Conservation (phyloP, 2,113 vertebrate species). For the Numenius arquata region DNA sequence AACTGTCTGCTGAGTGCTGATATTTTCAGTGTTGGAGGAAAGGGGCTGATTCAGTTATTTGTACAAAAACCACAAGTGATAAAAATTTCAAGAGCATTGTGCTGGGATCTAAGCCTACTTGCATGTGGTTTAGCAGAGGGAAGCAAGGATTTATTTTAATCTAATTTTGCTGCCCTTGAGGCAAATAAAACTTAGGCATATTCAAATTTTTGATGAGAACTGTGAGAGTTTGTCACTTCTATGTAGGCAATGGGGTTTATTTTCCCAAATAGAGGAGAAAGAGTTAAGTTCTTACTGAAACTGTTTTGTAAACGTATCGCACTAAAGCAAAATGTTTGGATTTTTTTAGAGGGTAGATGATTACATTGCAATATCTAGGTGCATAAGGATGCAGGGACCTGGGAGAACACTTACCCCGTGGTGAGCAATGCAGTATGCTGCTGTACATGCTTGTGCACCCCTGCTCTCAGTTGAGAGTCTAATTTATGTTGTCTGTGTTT, state of each 20-base stretch:
- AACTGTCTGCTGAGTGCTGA: neutral
- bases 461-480: neutral
- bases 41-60: neutral
- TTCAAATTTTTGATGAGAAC: neutral
- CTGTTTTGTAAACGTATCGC: neutral
- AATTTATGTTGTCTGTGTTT: neutral
- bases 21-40: neutral
- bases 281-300: neutral
- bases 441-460: rapidly evolving
- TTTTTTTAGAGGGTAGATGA: neutral
- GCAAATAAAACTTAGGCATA: neutral
- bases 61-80: neutral
- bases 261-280: neutral
- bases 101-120: neutral
- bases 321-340: neutral
- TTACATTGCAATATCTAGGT: no score
- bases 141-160: neutral
- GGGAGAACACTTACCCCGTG: neutral
- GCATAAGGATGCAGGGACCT: neutral
- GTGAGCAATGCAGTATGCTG: neutral
- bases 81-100: neutral
- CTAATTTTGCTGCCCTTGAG: neutral
- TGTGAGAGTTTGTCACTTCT: neutral
- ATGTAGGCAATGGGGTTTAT: neutral
- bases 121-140: neutral